Percentiles rank a stretch among this genome's conserved stretches.
Conservation (phyloP, 2,888 invertebrate species). For the Eupithecia exiguata region DNA sequence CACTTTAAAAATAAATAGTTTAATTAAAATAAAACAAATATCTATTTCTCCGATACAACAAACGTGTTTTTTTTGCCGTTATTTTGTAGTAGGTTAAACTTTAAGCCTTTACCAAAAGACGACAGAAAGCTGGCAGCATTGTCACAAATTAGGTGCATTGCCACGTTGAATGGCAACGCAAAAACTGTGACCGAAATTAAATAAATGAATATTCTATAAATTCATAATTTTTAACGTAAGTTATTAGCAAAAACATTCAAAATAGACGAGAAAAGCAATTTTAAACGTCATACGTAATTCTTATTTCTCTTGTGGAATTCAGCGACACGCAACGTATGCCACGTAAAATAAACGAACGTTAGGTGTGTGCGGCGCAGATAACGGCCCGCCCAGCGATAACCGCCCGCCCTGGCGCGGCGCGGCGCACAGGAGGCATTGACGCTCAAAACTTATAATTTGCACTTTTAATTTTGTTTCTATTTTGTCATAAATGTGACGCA, state of each 20-base stretch:
- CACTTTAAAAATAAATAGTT: no score
- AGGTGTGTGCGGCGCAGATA: slow-evolving; percentile 53
- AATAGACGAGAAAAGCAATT: slow-evolving; percentile 1
- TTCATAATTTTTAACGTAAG: neutral
- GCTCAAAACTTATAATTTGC: slow-evolving; percentile 33
- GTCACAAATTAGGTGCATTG: neutral
- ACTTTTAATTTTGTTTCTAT: slow-evolving; percentile 23
- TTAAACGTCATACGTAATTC: slow-evolving; percentile 10
- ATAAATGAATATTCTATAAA: neutral
- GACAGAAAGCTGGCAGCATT: neutral
- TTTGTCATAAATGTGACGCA: neutral
- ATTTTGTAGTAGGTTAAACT: neutral
- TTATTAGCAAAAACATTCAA: neutral
- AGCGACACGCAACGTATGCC: slow-evolving; percentile 48
- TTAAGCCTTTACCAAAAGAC: neutral
- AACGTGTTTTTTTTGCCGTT: no score
- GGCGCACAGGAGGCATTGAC: slow-evolving; percentile 22
- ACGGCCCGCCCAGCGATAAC: slow-evolving; percentile 57
- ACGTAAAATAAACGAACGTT: slow-evolving; percentile 52
- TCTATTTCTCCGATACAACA: no score
- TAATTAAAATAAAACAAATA: no score
- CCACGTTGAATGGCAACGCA: neutral
- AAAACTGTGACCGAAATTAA: neutral
- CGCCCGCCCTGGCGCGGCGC: slow-evolving; percentile 48
- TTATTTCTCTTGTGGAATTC: slow-evolving; percentile 44